phyloP scores from a whole-genome alignment of 2,888 invertebrate genomes.

The Heteromyza rotundicornis region DNA sequence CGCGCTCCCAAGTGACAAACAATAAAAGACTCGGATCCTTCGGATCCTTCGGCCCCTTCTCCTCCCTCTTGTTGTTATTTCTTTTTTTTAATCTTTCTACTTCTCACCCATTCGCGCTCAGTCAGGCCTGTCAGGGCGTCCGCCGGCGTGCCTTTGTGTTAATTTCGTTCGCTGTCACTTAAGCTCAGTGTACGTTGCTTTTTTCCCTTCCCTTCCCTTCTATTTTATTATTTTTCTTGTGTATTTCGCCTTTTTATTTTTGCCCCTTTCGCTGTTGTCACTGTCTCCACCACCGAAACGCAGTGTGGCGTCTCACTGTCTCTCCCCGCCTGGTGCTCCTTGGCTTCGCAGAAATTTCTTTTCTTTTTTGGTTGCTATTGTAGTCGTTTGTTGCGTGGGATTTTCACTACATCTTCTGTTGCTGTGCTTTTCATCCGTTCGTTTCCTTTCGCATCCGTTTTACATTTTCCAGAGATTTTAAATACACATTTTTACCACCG shows the following conservation, averaged over 20 bases:
- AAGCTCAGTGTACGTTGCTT: neutral
- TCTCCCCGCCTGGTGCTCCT: neutral
- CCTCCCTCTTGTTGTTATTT: too few relatives aligned
- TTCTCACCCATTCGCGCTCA: too few relatives aligned
- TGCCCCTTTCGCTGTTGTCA: neutral
- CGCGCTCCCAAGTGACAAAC: constrained; percentile 41
- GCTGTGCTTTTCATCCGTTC: too few relatives aligned
- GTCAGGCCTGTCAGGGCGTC: too few relatives aligned
- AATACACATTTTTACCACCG: too few relatives aligned
- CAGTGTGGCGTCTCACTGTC: neutral
- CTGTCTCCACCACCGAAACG: too few relatives aligned
- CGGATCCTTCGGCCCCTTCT: constrained; percentile 9
- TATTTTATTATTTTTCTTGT: neutral
- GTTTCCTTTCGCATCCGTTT: too few relatives aligned
- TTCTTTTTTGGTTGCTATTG: neutral
- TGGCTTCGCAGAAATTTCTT: neutral
- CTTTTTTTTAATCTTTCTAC: too few relatives aligned
- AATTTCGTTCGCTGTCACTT: neutral
- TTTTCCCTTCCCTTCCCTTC: neutral
- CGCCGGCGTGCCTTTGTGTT: too few relatives aligned
- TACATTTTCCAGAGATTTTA: too few relatives aligned
- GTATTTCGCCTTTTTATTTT: neutral
- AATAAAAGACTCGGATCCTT: constrained; percentile 34
- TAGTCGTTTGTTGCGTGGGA: neutral
- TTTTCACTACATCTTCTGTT: too few relatives aligned